Conservation (phyloP, 2,797 vertebrate species). For the Semotilus atromaculatus region DNA sequence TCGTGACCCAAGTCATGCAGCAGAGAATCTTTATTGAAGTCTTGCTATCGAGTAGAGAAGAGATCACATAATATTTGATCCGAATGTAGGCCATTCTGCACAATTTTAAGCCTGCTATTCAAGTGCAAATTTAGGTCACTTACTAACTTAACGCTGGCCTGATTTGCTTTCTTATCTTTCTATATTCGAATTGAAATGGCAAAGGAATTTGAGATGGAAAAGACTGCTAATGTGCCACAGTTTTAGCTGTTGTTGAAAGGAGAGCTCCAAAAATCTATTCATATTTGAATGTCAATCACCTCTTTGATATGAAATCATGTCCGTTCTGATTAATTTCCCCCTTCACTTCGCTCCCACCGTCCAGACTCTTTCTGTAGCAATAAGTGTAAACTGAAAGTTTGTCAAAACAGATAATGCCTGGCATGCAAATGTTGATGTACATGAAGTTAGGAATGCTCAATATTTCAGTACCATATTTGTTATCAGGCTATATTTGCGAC, state of each 20-base stretch:
- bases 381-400: background rate
- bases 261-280: background rate
- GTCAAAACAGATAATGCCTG: background rate
- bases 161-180: slow-evolving; percentile 64
- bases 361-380: background rate
- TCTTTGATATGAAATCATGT: background rate
- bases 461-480: background rate
- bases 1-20: background rate
- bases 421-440: background rate
- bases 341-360: background rate
- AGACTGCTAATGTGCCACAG: slow-evolving; percentile 39
- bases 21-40: slow-evolving; percentile 29
- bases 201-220: slow-evolving; percentile 52
- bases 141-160: slow-evolving; percentile 62
- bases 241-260: slow-evolving; percentile 4
- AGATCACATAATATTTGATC: slow-evolving; percentile 24
- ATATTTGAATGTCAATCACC: background rate
- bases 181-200: slow-evolving; percentile 57
- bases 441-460: background rate
- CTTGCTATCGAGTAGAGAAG: slow-evolving; percentile 19
- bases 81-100: slow-evolving; percentile 61
- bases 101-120: slow-evolving; percentile 57
- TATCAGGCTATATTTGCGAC: background rate
- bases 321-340: background rate
- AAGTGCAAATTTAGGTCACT: slow-evolving; percentile 63